Conservation (phyloP, 2,797 vertebrate species). For the Saxicola maurus region DNA sequence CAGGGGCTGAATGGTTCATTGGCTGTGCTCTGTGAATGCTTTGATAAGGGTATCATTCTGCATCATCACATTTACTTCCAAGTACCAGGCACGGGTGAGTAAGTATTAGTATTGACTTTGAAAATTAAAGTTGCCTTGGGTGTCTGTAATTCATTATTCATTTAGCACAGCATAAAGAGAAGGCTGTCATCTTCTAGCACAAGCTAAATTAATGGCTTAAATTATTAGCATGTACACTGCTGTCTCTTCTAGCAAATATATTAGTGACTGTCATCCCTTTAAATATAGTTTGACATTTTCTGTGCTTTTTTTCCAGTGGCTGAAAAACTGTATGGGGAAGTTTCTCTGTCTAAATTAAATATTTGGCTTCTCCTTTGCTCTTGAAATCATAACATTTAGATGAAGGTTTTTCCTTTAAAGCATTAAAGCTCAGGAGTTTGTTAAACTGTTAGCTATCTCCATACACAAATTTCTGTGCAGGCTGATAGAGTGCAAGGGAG, state of each 20-base stretch:
- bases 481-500: neutral
- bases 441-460: neutral
- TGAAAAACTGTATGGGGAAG: neutral
- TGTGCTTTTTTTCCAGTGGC: neutral
- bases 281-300: conserved; percentile 11
- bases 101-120: conserved; percentile 37
- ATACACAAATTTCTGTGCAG: neutral
- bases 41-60: neutral
- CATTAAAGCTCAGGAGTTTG: neutral
- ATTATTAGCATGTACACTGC: conserved; percentile 35
- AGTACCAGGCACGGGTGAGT: neutral
- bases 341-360: neutral
- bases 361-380: neutral
- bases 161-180: conserved; percentile 21
- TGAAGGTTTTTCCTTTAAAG: neutral
- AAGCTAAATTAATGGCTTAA: conserved; percentile 52
- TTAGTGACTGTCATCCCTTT: conserved; percentile 9
- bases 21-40: neutral
- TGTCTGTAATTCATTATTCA: conserved; percentile 48
- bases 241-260: conserved; percentile 15
- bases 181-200: conserved; percentile 32
- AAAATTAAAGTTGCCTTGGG: conserved; percentile 43
- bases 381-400: neutral
- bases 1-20: neutral
- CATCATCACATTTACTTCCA: neutral